Evolutionary conservation across 2,888 invertebrate species (phyloP), one percentile per base, ranked within the genome.

Genomic region (Therioaphis trifolii): DNA sequence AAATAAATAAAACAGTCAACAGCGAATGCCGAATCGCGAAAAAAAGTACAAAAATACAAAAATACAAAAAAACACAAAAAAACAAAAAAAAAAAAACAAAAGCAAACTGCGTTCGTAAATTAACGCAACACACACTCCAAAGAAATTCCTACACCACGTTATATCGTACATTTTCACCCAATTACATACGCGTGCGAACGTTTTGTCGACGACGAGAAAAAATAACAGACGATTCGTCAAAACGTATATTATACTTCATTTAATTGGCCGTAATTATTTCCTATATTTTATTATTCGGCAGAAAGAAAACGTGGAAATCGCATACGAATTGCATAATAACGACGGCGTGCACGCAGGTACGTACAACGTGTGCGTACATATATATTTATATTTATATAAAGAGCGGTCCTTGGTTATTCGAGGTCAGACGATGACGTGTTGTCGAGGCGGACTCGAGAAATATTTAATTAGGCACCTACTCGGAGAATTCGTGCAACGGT

Each of bases 1-100:
- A 72, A 72, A n/a, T 52, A 52, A 72, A 72, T 72, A 72, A 71
- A 52, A n/a, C 29, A 14, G 29, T 29, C 27, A 14, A 35, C 52
- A 52, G 14, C 4, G 29, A 52, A 72, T n/a, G 14, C 35, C 7
- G 35, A 35, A 35, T 35, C 35, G 35, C 35, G 35, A 3, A 7
- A n/a, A n/a, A n/a, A n/a, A n/a, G 9, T 18, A 5, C n/a, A 11
- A 12, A 12, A 27, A 61, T 4, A 12, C 11, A 12, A 15, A 46
- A 15, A 46, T 46, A 46, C 11, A 52, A n/a, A 3, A n/a, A 21
- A 4, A 21, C 21, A 12, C 11, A 24, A 0, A 58, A 18, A 24
- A 58, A 63, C 29, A 63, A 63, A 35, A 7, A 0, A 3, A 35
- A 29, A 29, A 46, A 9, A 46, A 63, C 29, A 63, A 63, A 35